Evolutionary conservation across 2,888 invertebrate species (phyloP), one percentile per base, ranked within the genome.

Genomic region (Plutella xylostella): DNA sequence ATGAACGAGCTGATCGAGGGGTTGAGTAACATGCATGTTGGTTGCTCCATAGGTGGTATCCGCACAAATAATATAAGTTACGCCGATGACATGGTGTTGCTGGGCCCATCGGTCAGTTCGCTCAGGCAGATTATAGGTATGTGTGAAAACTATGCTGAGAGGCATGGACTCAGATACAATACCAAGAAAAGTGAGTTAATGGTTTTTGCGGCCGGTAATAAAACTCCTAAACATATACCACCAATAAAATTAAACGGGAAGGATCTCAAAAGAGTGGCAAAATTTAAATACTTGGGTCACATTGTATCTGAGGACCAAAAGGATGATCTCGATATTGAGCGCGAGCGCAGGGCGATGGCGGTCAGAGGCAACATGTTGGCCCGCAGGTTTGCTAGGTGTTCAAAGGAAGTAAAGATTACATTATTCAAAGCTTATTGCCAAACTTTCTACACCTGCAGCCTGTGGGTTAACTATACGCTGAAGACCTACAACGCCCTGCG

Each of bases 91-190:
- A 37, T 17, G 25, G 42, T 37, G 18, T 11, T 17, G 14, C 4
- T 45, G 5, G 25, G 19, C 38, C 45, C 14, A 38, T 39, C n/a
- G 35, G 35, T 7, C 49, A 48, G 35, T 48, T 49, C 28, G 45
- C 45, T 34, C n/a, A 42, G 45, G 48, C 12, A 45, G 45, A 25
- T 47, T 48, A n/a, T 39, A 48, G 28, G 19, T 48, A 19, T 42
- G 42, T 31, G n/a, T 47, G 19, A n/a, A 38, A 37, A 11, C 19
- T 15, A 37, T 17, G 37, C 19, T 35, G 35, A n/a, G 6, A 21
- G 22, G 17, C 22, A 39, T 15, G 39, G 39, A 21, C 39, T n/a
- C n/a, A n/a, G n/a, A n/a, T n/a, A n/a, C n/a, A n/a, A n/a, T n/a
- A n/a, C n/a, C n/a, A n/a, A n/a, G n/a, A n/a, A n/a, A n/a, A n/a